These are phyloP conservation scores for Athene cunicularia DNA, from an alignment of 2,113 vertebrate species.

Conservation along the genomic window DNA sequence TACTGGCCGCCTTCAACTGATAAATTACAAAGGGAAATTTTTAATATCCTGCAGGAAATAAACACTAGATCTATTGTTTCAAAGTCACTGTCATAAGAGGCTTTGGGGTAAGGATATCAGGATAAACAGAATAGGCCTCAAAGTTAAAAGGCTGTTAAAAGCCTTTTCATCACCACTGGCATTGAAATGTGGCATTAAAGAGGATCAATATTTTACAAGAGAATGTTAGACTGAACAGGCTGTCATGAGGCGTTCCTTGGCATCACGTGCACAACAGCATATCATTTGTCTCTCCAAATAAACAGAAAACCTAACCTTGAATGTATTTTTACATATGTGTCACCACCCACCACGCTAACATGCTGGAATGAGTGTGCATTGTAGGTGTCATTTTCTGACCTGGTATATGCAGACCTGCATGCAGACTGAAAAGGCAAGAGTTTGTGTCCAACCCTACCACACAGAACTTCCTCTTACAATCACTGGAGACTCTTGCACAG, in stretches of 20 bases:
- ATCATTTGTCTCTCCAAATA: background rate
- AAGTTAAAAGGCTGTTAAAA: conserved; percentile 35
- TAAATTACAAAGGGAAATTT: conserved; percentile 33
- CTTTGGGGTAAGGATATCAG: background rate
- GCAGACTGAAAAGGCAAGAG: background rate
- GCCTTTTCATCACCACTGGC: background rate
- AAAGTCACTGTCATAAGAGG: background rate
- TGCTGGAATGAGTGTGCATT: background rate
- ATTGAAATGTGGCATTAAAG: background rate
- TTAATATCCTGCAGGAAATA: conserved; percentile 49
- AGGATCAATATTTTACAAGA: conserved; percentile 16
- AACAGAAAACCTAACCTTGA: background rate
- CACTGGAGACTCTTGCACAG: background rate
- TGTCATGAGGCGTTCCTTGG: background rate
- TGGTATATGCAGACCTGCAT: background rate
- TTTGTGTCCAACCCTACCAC: background rate
- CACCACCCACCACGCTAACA: background rate
- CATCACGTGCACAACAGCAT: background rate
- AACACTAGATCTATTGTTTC: conserved; percentile 15
- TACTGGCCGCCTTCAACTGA: conserved; percentile 13
- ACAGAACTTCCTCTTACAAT: background rate
- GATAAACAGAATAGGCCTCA: background rate
- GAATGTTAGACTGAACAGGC: background rate
- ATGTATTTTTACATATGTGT: background rate
- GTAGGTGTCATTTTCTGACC: background rate